A percentile compares a stretch with the other conserved stretches of the same genome.
These are phyloP conservation scores for Synergus umbraculus DNA, from an alignment of 2,888 invertebrate genomes.

Conservation along the genomic window DNA sequence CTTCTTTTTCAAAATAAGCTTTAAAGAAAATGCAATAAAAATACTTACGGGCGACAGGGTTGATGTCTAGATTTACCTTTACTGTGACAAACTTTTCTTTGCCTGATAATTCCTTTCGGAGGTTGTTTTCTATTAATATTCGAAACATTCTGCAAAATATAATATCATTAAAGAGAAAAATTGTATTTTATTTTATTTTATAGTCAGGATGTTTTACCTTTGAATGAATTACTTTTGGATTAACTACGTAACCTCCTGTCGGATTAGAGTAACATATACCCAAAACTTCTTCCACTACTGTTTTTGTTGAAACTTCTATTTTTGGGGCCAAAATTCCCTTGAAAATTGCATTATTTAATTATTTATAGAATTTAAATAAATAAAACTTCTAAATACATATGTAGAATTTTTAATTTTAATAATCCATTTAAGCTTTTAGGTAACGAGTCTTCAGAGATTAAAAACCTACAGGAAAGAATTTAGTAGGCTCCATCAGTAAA, in stretches of 20 bases:
- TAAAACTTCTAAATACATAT: too few relatives aligned
- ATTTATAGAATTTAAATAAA: background rate
- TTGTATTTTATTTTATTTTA: background rate
- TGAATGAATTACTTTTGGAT: constrained; percentile 76
- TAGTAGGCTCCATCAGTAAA: constrained; percentile 84
- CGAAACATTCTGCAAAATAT: constrained; percentile 60
- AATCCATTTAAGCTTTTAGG: background rate
- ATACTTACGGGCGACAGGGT: constrained; percentile 61
- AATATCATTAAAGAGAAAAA: constrained; percentile 30
- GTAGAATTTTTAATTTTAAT: too few relatives aligned
- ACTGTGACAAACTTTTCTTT: constrained; percentile 72
- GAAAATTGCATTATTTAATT: constrained; percentile 50
- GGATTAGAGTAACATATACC: constrained; percentile 60
- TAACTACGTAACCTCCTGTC: constrained; percentile 67
- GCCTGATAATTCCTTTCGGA: constrained; percentile 67
- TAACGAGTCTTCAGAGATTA: constrained; percentile 1
- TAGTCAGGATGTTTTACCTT: constrained; percentile 61
- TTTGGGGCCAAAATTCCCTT: constrained; percentile 86
- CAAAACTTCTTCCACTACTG: constrained; percentile 82
- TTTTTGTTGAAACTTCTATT: constrained; percentile 84
- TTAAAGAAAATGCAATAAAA: background rate
- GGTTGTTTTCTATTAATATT: constrained; percentile 63
- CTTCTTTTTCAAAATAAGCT: background rate
- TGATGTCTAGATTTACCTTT: constrained; percentile 60
- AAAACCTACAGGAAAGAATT: constrained; percentile 82